Conservation (phyloP, 1,140 invertebrate genomes). For the Cydia amplana region DNA sequence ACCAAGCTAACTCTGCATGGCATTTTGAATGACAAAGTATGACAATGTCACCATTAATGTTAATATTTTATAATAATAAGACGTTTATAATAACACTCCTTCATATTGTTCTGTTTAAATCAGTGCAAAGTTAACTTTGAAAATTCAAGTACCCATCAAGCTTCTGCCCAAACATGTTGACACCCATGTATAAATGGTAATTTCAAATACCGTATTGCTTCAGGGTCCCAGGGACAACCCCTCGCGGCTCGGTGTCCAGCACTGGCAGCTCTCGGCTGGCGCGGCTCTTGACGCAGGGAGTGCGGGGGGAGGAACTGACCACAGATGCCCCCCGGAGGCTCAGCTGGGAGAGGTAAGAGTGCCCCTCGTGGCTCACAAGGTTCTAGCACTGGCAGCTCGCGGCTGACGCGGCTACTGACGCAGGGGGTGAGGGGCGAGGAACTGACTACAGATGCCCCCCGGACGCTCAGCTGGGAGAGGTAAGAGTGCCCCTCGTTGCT, state of each 20-base stretch:
- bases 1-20: too few relatives aligned
- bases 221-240: conserved; percentile 83
- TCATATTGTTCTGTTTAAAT: background rate
- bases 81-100: too few relatives aligned
- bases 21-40: too few relatives aligned
- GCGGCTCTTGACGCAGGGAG: conserved; percentile 83
- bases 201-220: conserved; percentile 35
- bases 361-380: conserved; percentile 76
- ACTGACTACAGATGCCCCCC: conserved; percentile 77
- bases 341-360: conserved; percentile 87
- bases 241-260: conserved; percentile 79
- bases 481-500: too few relatives aligned
- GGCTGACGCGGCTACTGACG: conserved; percentile 85
- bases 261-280: conserved; percentile 82
- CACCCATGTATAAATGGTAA: background rate
- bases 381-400: conserved; percentile 77
- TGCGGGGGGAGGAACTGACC: conserved; percentile 62
- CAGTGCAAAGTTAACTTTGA: too few relatives aligned
- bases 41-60: too few relatives aligned
- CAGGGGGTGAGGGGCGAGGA: conserved; percentile 75
- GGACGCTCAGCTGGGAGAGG: conserved; percentile 89
- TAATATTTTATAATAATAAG: too few relatives aligned
- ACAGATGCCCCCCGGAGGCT: conserved; percentile 83
- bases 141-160: too few relatives aligned
- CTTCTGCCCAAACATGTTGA: background rate